Evolutionary conservation across 2,888 invertebrate species (phyloP), one percentile per base, ranked within the genome.

Genomic region (Pherbina coryleti): DNA sequence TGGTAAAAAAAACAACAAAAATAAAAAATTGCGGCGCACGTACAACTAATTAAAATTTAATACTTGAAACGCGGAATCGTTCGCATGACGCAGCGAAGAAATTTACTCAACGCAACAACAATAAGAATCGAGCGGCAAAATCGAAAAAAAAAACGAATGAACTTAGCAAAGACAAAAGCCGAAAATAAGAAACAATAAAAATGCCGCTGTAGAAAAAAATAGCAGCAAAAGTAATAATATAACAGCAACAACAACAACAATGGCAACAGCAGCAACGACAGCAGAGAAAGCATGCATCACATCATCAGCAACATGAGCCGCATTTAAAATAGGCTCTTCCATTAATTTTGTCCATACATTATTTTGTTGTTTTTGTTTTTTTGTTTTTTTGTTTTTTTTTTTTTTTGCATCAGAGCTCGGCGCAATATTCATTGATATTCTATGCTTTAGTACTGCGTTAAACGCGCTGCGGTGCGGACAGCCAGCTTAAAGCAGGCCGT

Each of bases 281-380:
- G 44, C 37, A n/a, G 55, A 9, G 19, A 34, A 71, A 71, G 71
- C 53, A 71, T 71, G 31, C 55, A 55, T 31, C 72, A 60, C 57
- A 72, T 51, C 67, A 49, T 67, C 25, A 19, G 22, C 60, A 60
- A 72, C 72, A 72, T 72, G 72, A 72, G 72, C 57, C 72, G 72
- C 60, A 72, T 72, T 57, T 72, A 44, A 72, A 72, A 72, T 60
- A 72, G 60, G 57, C 57, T 72, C 72, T 60, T 51, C 19, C 72
- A 22, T 60, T 34, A 22, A 51, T n/a, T 51, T 51, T 51, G 25
- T 66, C 8, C 66, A 25, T 66, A 17, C 19, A 17, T 66, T 37
- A 34, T 66, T 34, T 34, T 31, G 31, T 66, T 66, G 31, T 66
- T n/a, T 55, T 7, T 55, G 19, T 55, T 5, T 62, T 55, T 66